Conservation (phyloP, 1,140 invertebrate species). For the Thaumatotibia leucotreta region DNA sequence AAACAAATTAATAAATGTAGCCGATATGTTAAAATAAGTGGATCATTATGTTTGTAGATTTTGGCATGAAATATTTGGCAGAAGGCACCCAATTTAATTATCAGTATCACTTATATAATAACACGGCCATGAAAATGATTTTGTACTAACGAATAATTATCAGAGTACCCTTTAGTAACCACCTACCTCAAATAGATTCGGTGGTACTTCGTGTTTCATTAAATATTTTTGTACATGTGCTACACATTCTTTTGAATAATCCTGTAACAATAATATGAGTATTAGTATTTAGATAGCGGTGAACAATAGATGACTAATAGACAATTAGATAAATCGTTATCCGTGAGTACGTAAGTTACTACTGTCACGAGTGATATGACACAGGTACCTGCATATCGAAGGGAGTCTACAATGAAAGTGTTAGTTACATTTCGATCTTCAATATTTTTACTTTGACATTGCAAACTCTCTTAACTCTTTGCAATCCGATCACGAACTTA, state of each 20-base stretch:
- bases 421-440: background rate
- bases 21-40: background rate
- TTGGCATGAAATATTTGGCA: too few relatives aligned
- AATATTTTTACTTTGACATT: too few relatives aligned
- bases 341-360: background rate
- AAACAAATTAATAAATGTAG: constrained; percentile 11
- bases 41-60: too few relatives aligned
- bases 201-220: constrained; percentile 97
- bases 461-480: too few relatives aligned
- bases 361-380: background rate
- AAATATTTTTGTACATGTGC: constrained; percentile 98
- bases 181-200: constrained; percentile 98
- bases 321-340: background rate
- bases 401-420: background rate
- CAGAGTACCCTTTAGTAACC: too few relatives aligned
- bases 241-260: constrained; percentile 97
- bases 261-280: constrained; percentile 81
- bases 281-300: background rate
- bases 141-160: too few relatives aligned
- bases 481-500: too few relatives aligned
- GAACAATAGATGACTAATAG: background rate
- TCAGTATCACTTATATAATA: too few relatives aligned
- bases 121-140: too few relatives aligned
- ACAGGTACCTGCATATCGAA: background rate
- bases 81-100: too few relatives aligned